Base-by-base conservation (phyloP, 2,888 invertebrate species). In the Chrysotoxum bicinctum region DNA sequence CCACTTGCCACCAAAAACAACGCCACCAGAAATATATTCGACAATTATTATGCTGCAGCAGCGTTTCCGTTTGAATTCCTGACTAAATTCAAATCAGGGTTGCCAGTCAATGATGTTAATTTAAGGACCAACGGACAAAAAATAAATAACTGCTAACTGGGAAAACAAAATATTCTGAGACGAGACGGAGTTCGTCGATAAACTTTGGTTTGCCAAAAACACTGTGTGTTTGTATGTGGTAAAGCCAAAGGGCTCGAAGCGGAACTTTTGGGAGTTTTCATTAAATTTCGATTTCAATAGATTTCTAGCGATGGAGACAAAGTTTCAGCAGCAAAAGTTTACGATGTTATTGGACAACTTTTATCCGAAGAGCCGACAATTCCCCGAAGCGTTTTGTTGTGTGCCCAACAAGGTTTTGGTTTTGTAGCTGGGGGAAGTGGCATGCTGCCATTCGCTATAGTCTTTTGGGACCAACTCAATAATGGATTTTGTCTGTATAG, bases 251-350 rank as follows among this genome's bases (percentile, higher is more conserved):
- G 48, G n/a, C 23, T 50, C 16, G 7, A 64, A 64, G 45, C 30
- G 30, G 64, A 50, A 66, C 21, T 70, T 83, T 74, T 30, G 23
- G 35, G 54, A 62, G 50, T 81, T 85, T 72, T 73, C 72, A 85
- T 85, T 81, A 81, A 81, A 81, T 81, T 80, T 69, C 85, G 77
- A 77, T 81, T 75, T 73, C 81, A 64, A 73, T 76, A 62, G 81
- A 81, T 58, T 81, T 56, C 19, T 26, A 9, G 35, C 37, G 21
- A 9, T 14, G 35, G 76, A 69, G 85, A 81, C 76, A 81, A 85
- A 85, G 58, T 85, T 85, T 75, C 62, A 30, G n/a, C 62, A 19
- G 32, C 21, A 50, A 85, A 84, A 77, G 56, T 85, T 85, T 76
- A 45, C 35, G 66, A 66, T 60, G 75, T 80, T 79, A 84, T 78